Percentiles rank a stretch among this genome's conserved stretches.
phyloP scores from a whole-genome alignment of 2,888 invertebrate species.

The Neuroscelio doddi region DNA sequence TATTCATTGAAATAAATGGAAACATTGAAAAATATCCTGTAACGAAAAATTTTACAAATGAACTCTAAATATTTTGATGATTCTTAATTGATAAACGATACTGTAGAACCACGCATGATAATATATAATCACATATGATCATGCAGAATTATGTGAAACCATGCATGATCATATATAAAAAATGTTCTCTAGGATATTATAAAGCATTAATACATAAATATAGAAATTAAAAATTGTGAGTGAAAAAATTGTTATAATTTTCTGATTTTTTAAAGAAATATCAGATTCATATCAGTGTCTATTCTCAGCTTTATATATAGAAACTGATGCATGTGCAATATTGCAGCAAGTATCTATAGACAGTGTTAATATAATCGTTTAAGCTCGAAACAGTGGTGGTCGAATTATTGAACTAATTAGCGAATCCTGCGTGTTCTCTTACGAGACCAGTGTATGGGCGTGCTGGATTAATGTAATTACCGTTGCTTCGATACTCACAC shows the following conservation, averaged over 20 bases:
- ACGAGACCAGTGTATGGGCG: constrained; percentile 12
- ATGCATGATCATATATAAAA: no score
- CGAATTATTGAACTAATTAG: constrained; percentile 34
- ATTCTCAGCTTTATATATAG: neutral
- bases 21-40: no score
- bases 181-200: neutral
- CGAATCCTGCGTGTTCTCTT: constrained; percentile 14
- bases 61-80: no score
- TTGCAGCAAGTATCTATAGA: neutral
- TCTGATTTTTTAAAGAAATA: no score
- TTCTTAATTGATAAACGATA: no score
- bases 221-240: neutral
- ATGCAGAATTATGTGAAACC: no score
- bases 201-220: neutral
- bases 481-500: constrained; percentile 16
- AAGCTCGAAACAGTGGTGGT: constrained; percentile 15
- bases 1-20: no score
- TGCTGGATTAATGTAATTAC: constrained; percentile 21
- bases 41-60: no score
- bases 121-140: no score
- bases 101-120: no score
- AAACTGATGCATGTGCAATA: neutral
- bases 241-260: no score
- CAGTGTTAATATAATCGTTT: constrained; percentile 16
- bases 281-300: constrained; percentile 1